These are phyloP conservation scores for Bos javanicus DNA, from an alignment of 2,113 vertebrate species.

Conservation along the genomic window DNA sequence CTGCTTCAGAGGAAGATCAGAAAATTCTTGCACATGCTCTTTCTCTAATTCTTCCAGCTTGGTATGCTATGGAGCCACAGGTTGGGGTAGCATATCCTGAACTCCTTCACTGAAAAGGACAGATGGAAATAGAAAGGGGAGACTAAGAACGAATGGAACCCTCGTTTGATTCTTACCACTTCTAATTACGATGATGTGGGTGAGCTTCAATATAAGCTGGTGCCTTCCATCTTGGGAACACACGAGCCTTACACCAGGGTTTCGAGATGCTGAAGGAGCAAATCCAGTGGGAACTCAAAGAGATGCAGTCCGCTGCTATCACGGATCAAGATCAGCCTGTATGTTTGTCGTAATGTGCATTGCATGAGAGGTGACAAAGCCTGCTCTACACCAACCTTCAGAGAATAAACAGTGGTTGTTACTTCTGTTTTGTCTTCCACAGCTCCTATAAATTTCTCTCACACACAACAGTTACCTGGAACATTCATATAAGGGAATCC, in stretches of 20 bases:
- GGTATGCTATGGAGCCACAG: not conserved
- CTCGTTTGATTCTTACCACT: not conserved
- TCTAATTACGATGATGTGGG: not conserved
- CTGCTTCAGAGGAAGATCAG: not conserved
- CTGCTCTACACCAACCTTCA: not conserved
- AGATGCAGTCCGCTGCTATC: not conserved
- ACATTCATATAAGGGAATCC: not conserved
- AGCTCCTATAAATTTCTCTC: not conserved
- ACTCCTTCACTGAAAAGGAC: not conserved
- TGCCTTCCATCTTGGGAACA: not conserved
- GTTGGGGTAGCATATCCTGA: not conserved
- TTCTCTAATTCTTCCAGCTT: not conserved
- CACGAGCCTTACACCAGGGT: not conserved
- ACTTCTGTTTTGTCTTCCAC: not conserved
- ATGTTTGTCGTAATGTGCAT: fast-evolving
- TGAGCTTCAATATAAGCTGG: not conserved
- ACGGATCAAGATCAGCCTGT: not conserved
- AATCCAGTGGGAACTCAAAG: too few relatives aligned
- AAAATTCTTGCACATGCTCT: not conserved
- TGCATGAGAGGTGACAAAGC: not conserved
- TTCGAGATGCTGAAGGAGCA: not conserved
- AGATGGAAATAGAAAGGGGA: not conserved
- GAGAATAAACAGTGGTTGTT: not conserved
- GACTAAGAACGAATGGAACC: not conserved
- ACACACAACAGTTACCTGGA: not conserved